Conservation (phyloP, 1,140 invertebrate genomes). For the Vollenhovia emeryi region DNA sequence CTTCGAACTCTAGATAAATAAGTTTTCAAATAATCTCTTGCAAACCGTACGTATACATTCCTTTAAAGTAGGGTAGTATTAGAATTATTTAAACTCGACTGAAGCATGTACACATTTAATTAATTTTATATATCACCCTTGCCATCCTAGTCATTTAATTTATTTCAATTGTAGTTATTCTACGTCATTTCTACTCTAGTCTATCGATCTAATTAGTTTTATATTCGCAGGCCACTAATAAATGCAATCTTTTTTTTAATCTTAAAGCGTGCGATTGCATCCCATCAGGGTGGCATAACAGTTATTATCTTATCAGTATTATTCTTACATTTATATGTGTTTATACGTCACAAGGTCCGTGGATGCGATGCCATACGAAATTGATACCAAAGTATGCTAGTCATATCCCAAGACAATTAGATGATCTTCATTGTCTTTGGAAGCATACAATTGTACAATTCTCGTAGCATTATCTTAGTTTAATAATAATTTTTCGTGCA, state of each 20-base stretch:
- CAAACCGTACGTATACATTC: slow-evolving; percentile 19
- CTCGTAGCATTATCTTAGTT: background rate
- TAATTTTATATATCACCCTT: background rate
- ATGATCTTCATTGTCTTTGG: background rate
- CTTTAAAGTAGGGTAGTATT: background rate
- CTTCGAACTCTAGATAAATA: background rate
- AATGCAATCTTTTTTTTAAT: slow-evolving; percentile 75
- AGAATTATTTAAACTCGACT: slow-evolving; percentile 5
- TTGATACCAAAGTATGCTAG: slow-evolving; percentile 37
- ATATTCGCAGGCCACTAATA: slow-evolving; percentile 77
- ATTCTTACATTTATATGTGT: slow-evolving; percentile 26
- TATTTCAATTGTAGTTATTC: slow-evolving; percentile 12
- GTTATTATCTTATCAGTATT: slow-evolving; percentile 12
- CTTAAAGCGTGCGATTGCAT: slow-evolving; percentile 5
- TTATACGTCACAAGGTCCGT: slow-evolving; percentile 59
- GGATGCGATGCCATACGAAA: slow-evolving; percentile 75
- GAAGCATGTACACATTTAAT: background rate
- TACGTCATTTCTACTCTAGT: slow-evolving; percentile 47
- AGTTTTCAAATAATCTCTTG: slow-evolving; percentile 11
- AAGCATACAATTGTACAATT: slow-evolving; percentile 2
- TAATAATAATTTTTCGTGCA: background rate
- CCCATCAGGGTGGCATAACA: slow-evolving; percentile 10
- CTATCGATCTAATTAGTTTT: slow-evolving; percentile 38
- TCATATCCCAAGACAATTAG: background rate
- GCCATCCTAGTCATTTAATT: slow-evolving; percentile 1